Conservation (phyloP, 1,140 invertebrate genomes). For the Calephelis virginiensis region DNA sequence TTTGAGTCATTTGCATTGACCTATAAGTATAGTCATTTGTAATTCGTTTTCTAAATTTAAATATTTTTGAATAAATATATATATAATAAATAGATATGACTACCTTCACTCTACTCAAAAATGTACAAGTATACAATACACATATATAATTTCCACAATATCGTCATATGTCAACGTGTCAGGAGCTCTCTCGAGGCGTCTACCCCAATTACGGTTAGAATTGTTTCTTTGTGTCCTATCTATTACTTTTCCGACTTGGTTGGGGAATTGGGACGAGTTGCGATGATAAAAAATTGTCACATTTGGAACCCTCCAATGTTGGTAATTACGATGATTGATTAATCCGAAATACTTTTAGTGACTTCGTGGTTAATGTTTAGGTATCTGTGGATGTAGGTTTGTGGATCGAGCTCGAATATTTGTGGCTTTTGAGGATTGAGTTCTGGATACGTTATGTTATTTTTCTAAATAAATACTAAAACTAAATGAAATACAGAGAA, state of each 20-base stretch:
- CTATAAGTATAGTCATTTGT: no score
- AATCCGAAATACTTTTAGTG: constrained; percentile 25
- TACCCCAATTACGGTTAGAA: constrained; percentile 71
- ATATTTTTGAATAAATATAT: no score
- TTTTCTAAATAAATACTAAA: no score
- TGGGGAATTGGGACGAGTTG: constrained; percentile 49
- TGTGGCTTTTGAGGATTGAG: no score
- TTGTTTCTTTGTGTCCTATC: constrained; percentile 63
- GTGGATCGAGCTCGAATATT: no score
- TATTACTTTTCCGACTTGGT: constrained; percentile 53
- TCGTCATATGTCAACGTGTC: constrained; percentile 64
- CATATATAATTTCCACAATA: constrained; percentile 69
- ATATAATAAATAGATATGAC: no score
- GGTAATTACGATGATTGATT: constrained; percentile 63
- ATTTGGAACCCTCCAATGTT: constrained; percentile 31
- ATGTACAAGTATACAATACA: constrained; percentile 11
- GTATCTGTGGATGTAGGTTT: no score
- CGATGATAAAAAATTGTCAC: constrained; percentile 50
- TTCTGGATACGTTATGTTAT: no score
- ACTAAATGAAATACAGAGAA: no score
- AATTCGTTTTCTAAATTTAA: no score
- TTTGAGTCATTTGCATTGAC: no score
- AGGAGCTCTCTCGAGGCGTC: constrained; percentile 49
- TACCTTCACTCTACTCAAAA: background rate
- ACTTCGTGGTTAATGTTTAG: background rate